Percentiles rank a stretch among this genome's conserved stretches.
These are phyloP conservation scores for Mixornis gularis DNA, from an alignment of 2,113 vertebrate genomes.

Conservation along the genomic window DNA sequence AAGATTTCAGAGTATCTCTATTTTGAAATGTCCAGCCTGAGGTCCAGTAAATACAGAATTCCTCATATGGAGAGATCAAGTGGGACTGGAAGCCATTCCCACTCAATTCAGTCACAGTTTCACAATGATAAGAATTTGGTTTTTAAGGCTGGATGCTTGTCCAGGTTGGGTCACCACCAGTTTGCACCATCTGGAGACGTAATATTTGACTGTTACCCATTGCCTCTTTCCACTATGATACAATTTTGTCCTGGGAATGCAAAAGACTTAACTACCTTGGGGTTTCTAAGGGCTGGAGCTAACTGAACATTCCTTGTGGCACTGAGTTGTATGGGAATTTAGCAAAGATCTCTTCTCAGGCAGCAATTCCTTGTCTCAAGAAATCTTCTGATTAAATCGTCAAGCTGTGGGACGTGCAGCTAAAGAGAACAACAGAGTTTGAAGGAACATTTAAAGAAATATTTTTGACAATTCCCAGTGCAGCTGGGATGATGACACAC, in stretches of 20 bases:
- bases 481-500: not conserved
- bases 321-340: slow-evolving; percentile 8
- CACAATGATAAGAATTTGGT: not conserved
- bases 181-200: not conserved
- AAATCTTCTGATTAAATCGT: not conserved
- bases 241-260: not conserved
- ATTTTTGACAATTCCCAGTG: slow-evolving; percentile 32
- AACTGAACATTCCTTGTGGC: not conserved
- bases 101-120: not conserved
- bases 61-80: not conserved
- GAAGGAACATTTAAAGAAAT: slow-evolving; percentile 32
- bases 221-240: not conserved
- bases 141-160: not conserved
- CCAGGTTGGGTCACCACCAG: not conserved
- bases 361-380: not conserved
- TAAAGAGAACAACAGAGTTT: slow-evolving; percentile 7
- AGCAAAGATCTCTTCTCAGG: slow-evolving; percentile 27
- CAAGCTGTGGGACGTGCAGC: not conserved
- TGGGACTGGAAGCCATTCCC: not conserved
- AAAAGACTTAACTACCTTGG: not conserved
- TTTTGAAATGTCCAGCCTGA: not conserved
- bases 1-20: not conserved
- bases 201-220: not conserved
- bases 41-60: not conserved
- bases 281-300: not conserved